Evolutionary conservation across 1,140 invertebrate species (phyloP).

Genomic region (Leptestheria dahalacensis): DNA sequence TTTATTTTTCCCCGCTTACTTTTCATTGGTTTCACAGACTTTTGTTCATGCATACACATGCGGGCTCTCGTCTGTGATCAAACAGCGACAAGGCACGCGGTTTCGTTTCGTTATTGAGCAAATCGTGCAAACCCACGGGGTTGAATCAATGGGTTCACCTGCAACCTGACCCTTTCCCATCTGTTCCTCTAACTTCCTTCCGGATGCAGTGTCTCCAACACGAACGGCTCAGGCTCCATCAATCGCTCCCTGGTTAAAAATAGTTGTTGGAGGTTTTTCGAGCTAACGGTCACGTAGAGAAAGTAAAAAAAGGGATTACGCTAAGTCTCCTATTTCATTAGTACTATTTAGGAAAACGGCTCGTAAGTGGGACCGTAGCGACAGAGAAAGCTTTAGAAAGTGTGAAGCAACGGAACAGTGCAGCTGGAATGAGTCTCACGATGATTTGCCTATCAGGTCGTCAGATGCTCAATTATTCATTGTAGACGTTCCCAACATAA

Average conservation of each 20-base stretch:
- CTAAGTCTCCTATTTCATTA: too few species aligned
- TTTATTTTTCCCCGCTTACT: too few species aligned
- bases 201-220: background rate
- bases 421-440: background rate
- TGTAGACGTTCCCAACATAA: background rate
- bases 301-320: too few species aligned
- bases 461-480: background rate
- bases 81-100: background rate
- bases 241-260: background rate
- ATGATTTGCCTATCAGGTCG: background rate
- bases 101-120: too few species aligned
- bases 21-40: too few species aligned
- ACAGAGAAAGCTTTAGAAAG: too few species aligned
- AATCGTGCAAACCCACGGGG: background rate
- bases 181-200: background rate
- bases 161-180: background rate
- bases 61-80: background rate
- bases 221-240: background rate
- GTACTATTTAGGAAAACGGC: too few species aligned
- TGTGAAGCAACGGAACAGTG: background rate
- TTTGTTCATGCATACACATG: background rate
- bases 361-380: too few species aligned
- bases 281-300: too few species aligned
- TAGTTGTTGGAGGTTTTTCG: too few species aligned
- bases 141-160: background rate